phyloP scores from a whole-genome alignment of 2,888 invertebrate genomes.

The Acleris emargana region DNA sequence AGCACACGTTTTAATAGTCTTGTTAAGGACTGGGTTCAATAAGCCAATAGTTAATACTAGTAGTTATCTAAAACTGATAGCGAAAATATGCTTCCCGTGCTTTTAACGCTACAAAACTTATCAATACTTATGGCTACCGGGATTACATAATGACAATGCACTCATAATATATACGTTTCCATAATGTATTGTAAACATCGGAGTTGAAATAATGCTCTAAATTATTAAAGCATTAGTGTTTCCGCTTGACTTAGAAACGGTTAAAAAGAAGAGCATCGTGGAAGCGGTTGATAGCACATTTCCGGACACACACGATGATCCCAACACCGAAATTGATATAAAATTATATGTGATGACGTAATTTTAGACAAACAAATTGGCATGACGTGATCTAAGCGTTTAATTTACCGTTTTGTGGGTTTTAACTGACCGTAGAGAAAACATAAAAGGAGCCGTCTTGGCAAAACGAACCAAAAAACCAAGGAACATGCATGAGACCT shows the following conservation, averaged over 20 bases:
- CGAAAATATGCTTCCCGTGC: no score
- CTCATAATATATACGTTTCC: slow-evolving; percentile 12
- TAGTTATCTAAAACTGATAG: no score
- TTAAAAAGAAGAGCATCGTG: slow-evolving; percentile 55
- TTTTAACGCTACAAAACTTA: no score
- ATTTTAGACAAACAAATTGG: slow-evolving; percentile 33
- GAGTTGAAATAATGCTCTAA: slow-evolving; percentile 46
- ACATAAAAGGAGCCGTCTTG: slow-evolving; percentile 17
- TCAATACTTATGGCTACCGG: no score
- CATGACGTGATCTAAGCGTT: slow-evolving; percentile 30
- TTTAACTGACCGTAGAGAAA: slow-evolving; percentile 16
- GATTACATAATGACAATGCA: slow-evolving; percentile 3
- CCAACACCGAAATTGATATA: slow-evolving; percentile 43
- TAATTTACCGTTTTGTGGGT: slow-evolving; percentile 27
- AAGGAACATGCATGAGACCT: background rate
- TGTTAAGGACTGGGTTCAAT: background rate
- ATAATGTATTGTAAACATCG: slow-evolving; percentile 28
- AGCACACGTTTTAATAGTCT: slow-evolving; percentile 25
- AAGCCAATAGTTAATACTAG: slow-evolving; percentile 23
- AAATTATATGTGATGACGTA: slow-evolving; percentile 45
- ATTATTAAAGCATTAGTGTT: slow-evolving; percentile 68
- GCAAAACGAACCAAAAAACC: slow-evolving; percentile 10
- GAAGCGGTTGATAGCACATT: slow-evolving; percentile 51
- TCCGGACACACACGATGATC: slow-evolving; percentile 69
- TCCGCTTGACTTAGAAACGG: slow-evolving; percentile 47